These are phyloP conservation scores for Drosophila sulfurigaster DNA, from an alignment of 1,140 invertebrate species.

Conservation along the genomic window DNA sequence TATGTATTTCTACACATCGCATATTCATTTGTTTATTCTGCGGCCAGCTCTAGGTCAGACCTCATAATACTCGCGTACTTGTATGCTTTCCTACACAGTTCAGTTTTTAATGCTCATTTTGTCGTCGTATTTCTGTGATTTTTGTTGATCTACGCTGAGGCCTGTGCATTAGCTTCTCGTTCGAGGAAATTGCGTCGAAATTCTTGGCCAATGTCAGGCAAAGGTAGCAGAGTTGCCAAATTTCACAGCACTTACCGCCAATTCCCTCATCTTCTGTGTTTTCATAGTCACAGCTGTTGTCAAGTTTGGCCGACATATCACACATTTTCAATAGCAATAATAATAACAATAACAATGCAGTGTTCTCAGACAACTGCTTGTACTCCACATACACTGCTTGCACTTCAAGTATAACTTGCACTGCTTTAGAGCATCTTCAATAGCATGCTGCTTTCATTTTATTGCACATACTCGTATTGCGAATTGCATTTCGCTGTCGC, in stretches of 20 bases:
- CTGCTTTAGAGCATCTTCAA: constrained; percentile 17
- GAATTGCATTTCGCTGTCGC: constrained; percentile 29
- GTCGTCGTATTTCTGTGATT: constrained; percentile 22
- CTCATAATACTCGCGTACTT: constrained; percentile 45
- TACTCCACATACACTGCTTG: constrained; percentile 12
- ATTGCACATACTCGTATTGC: constrained; percentile 24
- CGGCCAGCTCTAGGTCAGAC: constrained; percentile 56
- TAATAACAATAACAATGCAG: constrained; percentile 7
- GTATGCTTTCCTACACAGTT: constrained; percentile 28
- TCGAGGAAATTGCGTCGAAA: constrained; percentile 44
- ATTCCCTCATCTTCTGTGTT: constrained; percentile 66
- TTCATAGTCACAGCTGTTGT: constrained; percentile 48
- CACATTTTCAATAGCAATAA: constrained; percentile 29
- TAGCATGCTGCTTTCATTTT: not conserved
- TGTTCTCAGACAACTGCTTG: constrained; percentile 13
- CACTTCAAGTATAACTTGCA: constrained; percentile 7
- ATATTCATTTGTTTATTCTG: constrained; percentile 46
- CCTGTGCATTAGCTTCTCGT: constrained; percentile 20
- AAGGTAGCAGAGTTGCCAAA: constrained; percentile 9
- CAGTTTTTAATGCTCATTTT: constrained; percentile 44
- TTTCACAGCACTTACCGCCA: constrained; percentile 59
- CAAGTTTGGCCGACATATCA: constrained; percentile 25
- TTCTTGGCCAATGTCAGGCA: constrained; percentile 12
- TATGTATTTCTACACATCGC: constrained; percentile 8
- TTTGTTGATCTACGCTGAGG: constrained; percentile 34